Evolutionary conservation across 2,797 vertebrate species (phyloP).

Genomic region (Cyprinella venusta): DNA sequence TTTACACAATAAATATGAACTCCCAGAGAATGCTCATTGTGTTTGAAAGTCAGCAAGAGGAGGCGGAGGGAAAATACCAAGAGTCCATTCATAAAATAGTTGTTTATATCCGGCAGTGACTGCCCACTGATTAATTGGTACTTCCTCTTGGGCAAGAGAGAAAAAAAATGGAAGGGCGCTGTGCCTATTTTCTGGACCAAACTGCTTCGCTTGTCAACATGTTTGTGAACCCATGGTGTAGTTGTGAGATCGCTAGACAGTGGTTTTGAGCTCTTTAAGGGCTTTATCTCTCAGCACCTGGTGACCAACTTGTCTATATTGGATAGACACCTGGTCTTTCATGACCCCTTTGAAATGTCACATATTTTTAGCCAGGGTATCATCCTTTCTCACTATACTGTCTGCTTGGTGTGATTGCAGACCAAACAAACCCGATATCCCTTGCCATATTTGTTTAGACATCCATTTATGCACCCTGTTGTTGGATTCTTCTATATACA

Average conservation of each 20-base stretch:
- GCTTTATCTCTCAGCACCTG: slow-evolving; percentile 69
- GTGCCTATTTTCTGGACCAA: slow-evolving; percentile 25
- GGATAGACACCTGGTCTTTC: slow-evolving; percentile 33
- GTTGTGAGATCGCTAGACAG: not conserved
- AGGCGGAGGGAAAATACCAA: slow-evolving; percentile 68
- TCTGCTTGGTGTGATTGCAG: slow-evolving; percentile 31
- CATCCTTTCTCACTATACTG: not conserved
- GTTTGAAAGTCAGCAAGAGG: slow-evolving; percentile 65
- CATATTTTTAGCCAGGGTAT: slow-evolving; percentile 54
- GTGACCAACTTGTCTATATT: slow-evolving; percentile 64
- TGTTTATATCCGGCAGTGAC: slow-evolving; percentile 72
- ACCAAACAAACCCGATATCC: slow-evolving; percentile 17
- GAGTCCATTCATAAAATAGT: slow-evolving; percentile 75
- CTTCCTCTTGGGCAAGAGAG: slow-evolving; percentile 52
- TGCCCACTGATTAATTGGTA: slow-evolving; percentile 68
- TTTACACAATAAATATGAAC: slow-evolving; percentile 73
- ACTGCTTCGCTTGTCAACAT: slow-evolving; percentile 10
- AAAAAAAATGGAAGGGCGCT: not conserved
- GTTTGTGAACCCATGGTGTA: not conserved
- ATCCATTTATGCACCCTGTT: not conserved
- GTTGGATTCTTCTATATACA: slow-evolving; percentile 24
- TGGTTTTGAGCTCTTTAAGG: slow-evolving; percentile 42
- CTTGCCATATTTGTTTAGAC: slow-evolving; percentile 7
- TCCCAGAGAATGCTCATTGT: slow-evolving; percentile 75
- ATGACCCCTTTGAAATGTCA: slow-evolving; percentile 74